Evolutionary conservation across 1,140 invertebrate genomes (phyloP), one percentile per base, ranked within the genome.

Genomic region (Rhagoletis pomonella): DNA sequence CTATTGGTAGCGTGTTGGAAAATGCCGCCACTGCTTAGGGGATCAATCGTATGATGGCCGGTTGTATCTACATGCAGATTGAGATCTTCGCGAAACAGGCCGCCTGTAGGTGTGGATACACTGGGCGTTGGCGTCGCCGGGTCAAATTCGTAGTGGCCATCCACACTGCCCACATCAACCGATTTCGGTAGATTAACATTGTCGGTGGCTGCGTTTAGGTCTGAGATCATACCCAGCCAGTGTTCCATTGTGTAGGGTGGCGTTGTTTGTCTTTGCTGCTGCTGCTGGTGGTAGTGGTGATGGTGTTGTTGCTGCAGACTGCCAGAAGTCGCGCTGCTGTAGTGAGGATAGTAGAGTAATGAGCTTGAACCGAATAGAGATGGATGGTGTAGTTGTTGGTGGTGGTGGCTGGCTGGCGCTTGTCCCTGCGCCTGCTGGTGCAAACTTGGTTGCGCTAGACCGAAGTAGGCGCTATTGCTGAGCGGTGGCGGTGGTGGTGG

Each of bases 111-210:
- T 62, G 95, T 95, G 2, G 94, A 94, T 59, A 94, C 95, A 3
- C 96, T 96, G 0, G 95, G 94, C 19, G 96, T 96, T 2, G 96
- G 95, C 47, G 95, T 96, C n/a, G 97, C 96, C 10, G 97, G 96
- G 39, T 96, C 96, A 94, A 98, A 99, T 93, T 99, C 98, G 93
- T 99, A 99, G 93, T 99, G 98, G 73, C 97, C 97, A 93, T 99
- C 98, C 64, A 98, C 98, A 90, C 97, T 98, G 88, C 96, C 96
- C 86, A 96, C 95, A 93, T 98, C 97, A 12, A 96, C 93, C 6
- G 95, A 93, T 88, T 94, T 95, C 50, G 92, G 89, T 55, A 91
- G 89, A 86, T 94, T 92, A 64, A 94, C 94, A 42, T 93, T 94
- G 47, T 94, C 93, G 12, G 94, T 94, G 17, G 94, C 94, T 14